Conservation (phyloP, 1,140 invertebrate genomes). For the Platyura marginata region DNA sequence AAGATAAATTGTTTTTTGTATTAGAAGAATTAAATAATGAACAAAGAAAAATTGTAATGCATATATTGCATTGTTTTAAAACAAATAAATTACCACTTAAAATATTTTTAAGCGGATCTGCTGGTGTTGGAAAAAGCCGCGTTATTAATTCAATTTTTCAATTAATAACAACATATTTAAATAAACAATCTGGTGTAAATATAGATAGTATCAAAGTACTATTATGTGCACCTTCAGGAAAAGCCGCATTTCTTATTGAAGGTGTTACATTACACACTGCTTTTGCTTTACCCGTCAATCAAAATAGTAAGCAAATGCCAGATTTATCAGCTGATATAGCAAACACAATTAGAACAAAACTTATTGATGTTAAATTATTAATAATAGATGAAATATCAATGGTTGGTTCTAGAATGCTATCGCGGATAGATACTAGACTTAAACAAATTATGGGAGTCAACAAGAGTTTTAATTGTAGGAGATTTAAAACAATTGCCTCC, state of each 20-base stretch:
- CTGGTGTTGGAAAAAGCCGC: constrained; percentile 10
- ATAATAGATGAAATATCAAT: constrained; percentile 25
- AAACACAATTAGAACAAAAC: constrained; percentile 8
- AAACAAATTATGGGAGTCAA: constrained; percentile 15
- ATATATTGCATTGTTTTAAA: constrained; percentile 5
- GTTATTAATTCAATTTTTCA: constrained; percentile 8
- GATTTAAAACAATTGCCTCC: constrained; percentile 12
- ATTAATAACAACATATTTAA: constrained; percentile 7
- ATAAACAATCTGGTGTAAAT: constrained; percentile 5
- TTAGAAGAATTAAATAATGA: not conserved
- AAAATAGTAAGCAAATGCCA: constrained; percentile 4
- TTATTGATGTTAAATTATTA: constrained; percentile 13
- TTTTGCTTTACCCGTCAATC: constrained; percentile 14
- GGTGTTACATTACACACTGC: constrained; percentile 17
- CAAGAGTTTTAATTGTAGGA: constrained; percentile 11
- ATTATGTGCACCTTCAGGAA: constrained; percentile 16
- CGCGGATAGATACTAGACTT: constrained; percentile 12
- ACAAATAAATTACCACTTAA: constrained; percentile 4
- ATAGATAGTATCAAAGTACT: constrained; percentile 9
- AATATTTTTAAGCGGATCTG: constrained; percentile 9
- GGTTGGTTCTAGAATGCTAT: constrained; percentile 13
- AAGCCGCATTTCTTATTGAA: constrained; percentile 17
- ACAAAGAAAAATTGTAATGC: not conserved
- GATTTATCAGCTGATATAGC: constrained; percentile 7
- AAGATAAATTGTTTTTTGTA: not conserved